phyloP scores from a whole-genome alignment of 2,797 vertebrate genomes.

The Micrastur ruficollis region DNA sequence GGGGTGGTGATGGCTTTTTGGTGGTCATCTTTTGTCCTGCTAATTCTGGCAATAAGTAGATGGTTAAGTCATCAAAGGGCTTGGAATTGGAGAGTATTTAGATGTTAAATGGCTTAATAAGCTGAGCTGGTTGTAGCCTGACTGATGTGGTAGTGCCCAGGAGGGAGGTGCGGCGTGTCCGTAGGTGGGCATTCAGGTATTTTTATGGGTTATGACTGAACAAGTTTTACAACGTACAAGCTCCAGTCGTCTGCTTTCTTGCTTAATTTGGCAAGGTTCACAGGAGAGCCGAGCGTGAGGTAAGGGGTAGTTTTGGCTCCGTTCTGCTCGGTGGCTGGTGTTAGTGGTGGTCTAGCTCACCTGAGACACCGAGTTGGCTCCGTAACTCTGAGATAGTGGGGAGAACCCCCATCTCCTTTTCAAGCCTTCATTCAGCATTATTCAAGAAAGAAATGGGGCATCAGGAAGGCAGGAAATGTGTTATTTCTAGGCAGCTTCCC shows the following conservation, averaged over 20 bases:
- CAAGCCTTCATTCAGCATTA: not conserved
- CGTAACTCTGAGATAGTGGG: rapidly evolving
- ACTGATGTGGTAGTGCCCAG: not conserved
- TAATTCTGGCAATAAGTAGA: not conserved
- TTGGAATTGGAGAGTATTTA: not conserved
- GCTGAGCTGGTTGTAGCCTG: not conserved
- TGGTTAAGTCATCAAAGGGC: not conserved
- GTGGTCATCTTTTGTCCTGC: not conserved
- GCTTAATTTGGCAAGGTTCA: not conserved
- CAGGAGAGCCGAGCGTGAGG: not conserved
- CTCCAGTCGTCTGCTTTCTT: conserved; percentile 33
- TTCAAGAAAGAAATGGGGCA: not conserved
- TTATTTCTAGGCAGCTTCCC: not conserved
- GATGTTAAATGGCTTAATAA: not conserved
- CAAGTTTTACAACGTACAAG: not conserved
- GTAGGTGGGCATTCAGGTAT: conserved; percentile 3
- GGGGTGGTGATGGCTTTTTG: not conserved
- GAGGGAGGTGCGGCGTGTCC: rapidly evolving
- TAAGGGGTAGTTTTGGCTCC: not conserved
- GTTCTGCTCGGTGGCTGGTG: not conserved
- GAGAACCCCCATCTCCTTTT: not conserved
- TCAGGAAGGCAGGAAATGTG: not conserved
- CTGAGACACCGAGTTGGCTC: not conserved
- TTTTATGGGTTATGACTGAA: conserved; percentile 37
- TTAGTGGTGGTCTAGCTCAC: not conserved